These are phyloP conservation scores for Formicarius rufipectus DNA, from an alignment of 2,113 vertebrate genomes.

Conservation along the genomic window DNA sequence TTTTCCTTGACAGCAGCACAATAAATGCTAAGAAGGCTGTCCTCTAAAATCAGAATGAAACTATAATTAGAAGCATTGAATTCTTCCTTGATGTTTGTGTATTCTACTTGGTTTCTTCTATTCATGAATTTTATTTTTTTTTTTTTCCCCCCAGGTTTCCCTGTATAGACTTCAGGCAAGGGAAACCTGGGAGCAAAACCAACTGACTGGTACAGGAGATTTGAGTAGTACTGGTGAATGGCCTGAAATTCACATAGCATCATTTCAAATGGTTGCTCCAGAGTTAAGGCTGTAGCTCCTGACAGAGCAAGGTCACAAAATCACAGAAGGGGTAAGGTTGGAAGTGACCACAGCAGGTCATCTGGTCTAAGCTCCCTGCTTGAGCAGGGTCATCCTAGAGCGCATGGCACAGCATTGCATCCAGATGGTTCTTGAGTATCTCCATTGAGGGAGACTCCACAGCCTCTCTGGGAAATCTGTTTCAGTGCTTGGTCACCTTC, in stretches of 20 bases:
- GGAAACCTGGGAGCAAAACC: neutral
- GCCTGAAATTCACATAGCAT: neutral
- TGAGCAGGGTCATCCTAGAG: no score
- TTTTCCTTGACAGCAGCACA: neutral
- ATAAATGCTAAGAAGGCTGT: neutral
- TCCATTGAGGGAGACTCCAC: neutral
- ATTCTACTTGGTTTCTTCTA: neutral
- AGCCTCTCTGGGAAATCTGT: neutral
- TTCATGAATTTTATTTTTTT: neutral
- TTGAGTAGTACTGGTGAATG: neutral
- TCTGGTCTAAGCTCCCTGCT: neutral
- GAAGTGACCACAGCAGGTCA: neutral
- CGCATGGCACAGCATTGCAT: neutral
- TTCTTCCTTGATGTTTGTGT: neutral
- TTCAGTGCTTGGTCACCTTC: neutral
- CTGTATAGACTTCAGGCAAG: neutral
- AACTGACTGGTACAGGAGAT: neutral
- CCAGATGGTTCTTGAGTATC: neutral
- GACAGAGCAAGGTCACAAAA: neutral
- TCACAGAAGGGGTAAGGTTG: neutral
- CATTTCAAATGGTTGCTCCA: accelerated
- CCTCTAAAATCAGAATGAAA: neutral
- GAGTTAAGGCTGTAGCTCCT: neutral
- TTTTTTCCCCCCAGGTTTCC: neutral
- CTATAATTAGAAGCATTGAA: neutral